phyloP scores from a whole-genome alignment of 1,140 invertebrate genomes.

The Octopus sinensis region DNA sequence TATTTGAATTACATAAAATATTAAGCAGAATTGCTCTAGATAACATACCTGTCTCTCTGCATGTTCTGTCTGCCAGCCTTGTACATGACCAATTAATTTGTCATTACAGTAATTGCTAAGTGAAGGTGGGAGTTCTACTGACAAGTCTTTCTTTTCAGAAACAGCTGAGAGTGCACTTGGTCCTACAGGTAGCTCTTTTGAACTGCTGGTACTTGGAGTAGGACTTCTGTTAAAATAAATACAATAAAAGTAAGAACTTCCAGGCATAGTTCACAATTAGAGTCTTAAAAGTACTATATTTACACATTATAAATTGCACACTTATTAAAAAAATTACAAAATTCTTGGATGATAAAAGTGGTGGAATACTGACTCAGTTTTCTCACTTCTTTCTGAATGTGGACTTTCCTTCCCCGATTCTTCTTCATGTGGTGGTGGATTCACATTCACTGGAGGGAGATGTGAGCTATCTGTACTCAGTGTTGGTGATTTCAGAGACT shows the following conservation, averaged over 20 bases:
- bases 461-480: constrained; percentile 11
- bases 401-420: constrained; percentile 3
- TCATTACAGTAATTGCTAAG: constrained; percentile 87
- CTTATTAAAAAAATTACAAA: neutral
- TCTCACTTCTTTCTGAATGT: constrained; percentile 9
- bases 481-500: constrained; percentile 13
- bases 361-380: constrained; percentile 3
- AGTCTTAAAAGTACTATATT: too few species aligned
- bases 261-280: too few species aligned
- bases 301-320: too few species aligned
- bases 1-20: neutral
- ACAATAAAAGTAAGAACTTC: too few species aligned
- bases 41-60: constrained; percentile 82
- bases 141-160: constrained; percentile 40
- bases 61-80: constrained; percentile 86
- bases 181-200: constrained; percentile 38
- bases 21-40: neutral
- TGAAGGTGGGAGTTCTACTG: constrained; percentile 72
- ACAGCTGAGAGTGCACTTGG: constrained; percentile 36
- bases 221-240: constrained; percentile 45
- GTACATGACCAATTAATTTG: constrained; percentile 85
- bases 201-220: constrained; percentile 56
- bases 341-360: neutral
- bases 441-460: constrained; percentile 2
- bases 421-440: constrained; percentile 10